A percentile compares a stretch with the other conserved stretches of the same genome.
phyloP scores from a whole-genome alignment of 2,888 invertebrate species.

The Stenoptilia bipunctidactyla region DNA sequence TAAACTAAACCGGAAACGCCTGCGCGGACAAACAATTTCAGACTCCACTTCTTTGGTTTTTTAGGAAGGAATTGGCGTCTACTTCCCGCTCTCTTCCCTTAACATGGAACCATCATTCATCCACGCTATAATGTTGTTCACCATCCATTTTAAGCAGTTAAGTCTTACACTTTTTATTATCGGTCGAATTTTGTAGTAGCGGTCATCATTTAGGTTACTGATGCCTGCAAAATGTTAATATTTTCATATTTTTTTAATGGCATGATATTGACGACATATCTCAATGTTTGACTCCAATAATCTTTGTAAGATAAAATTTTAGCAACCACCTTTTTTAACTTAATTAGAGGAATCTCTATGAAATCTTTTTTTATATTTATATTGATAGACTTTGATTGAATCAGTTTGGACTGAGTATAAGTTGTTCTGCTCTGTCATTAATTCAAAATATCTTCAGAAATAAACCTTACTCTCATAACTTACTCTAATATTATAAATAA shows the following conservation, averaged over 20 bases:
- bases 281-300: neutral
- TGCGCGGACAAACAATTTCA: constrained; percentile 24
- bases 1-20: constrained; percentile 24
- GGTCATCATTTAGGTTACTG: constrained; percentile 8
- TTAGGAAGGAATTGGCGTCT: constrained; percentile 25
- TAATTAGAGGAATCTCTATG: neutral
- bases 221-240: constrained; percentile 12
- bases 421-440: neutral
- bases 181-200: constrained; percentile 17
- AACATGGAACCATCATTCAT: constrained; percentile 32
- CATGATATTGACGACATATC: neutral
- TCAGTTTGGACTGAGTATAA: neutral
- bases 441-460: neutral
- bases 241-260: neutral
- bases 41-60: constrained; percentile 28
- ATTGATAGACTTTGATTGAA: neutral
- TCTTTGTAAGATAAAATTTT: neutral
- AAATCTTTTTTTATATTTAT: neutral
- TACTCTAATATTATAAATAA: no score
- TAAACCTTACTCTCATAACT: no score
- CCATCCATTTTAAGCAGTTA: constrained; percentile 17
- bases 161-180: constrained; percentile 14
- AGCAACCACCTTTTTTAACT: neutral
- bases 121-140: constrained; percentile 21
- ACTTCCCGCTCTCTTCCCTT: constrained; percentile 25